Evolutionary conservation across 2,888 invertebrate species (phyloP), one percentile per base, ranked within the genome.

Genomic region (Agonopterix subpropinquella): DNA sequence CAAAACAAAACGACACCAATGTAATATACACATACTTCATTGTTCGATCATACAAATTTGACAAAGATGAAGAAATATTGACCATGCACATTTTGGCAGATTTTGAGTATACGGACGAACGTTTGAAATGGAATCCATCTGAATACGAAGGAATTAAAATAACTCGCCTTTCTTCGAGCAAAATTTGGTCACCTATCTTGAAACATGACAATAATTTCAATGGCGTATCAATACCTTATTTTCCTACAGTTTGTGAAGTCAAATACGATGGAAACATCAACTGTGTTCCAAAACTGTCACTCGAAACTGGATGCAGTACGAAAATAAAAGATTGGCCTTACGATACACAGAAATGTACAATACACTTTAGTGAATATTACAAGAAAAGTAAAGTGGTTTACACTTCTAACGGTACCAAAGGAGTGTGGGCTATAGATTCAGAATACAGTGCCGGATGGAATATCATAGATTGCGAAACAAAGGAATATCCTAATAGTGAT

Each of bases 371-470:
- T 0, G 43, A 57, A 11, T 51, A 37, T 28, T 28, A 28, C 28
- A 28, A 28, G 11, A 44, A 44, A 9, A 11, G 18, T 49, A 51
- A 50, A 4, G 51, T 66, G 1, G 55, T 39, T 1, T 52, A 70
- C 2, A 56, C 51, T 3, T 57, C 64, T 13, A 47, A 44, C 8
- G 11, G 42, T 8, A 13, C 11, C 11, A 2, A 1, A 42, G 42
- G 42, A 8, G 0, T 72, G 0, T 28, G 10, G 0, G 56, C 67
- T 56, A 2, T 58, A 0, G 64, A 58, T 0, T 62, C 64, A 0
- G 66, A 68, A 8, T 66, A 69, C 47, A 73, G 70, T 0, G 46
- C 64, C 0, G 70, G 67, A n/a, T 80, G 77, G 75, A 60, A 62
- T 2, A 68, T 80, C 36, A 57, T 70, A 4, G 65, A 69, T 45